phyloP scores from a whole-genome alignment of 2,888 invertebrate species.

The Sesia apiformis region DNA sequence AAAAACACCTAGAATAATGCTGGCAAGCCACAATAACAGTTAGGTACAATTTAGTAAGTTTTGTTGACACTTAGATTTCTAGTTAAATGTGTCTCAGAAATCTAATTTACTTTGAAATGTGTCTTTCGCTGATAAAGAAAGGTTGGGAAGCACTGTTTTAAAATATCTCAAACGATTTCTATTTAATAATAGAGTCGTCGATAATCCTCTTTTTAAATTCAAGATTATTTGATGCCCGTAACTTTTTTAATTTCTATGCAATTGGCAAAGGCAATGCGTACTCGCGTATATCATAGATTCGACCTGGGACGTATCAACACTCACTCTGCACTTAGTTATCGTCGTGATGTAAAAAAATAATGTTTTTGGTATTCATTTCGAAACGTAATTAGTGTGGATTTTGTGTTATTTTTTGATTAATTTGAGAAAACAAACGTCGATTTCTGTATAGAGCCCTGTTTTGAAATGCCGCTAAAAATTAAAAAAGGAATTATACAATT shows the following conservation, averaged over 20 bases:
- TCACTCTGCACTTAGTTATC: constrained; percentile 73
- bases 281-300: constrained; percentile 39
- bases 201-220: not conserved
- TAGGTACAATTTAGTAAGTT: no score
- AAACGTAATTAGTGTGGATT: constrained; percentile 68
- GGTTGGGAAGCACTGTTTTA: no score
- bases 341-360: constrained; percentile 69
- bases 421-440: constrained; percentile 43
- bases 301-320: constrained; percentile 46
- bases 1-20: no score
- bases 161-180: no score
- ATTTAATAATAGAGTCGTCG: no score
- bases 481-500: constrained; percentile 20
- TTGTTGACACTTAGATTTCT: no score
- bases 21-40: no score
- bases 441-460: constrained; percentile 57
- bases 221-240: not conserved
- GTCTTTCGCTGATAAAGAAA: no score
- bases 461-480: constrained; percentile 30
- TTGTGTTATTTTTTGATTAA: constrained; percentile 64
- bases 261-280: constrained; percentile 23
- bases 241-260: not conserved
- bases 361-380: constrained; percentile 66
- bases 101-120: no score
- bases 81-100: no score